phyloP scores from a whole-genome alignment of 2,888 invertebrate genomes.

The Phengaris arion region DNA sequence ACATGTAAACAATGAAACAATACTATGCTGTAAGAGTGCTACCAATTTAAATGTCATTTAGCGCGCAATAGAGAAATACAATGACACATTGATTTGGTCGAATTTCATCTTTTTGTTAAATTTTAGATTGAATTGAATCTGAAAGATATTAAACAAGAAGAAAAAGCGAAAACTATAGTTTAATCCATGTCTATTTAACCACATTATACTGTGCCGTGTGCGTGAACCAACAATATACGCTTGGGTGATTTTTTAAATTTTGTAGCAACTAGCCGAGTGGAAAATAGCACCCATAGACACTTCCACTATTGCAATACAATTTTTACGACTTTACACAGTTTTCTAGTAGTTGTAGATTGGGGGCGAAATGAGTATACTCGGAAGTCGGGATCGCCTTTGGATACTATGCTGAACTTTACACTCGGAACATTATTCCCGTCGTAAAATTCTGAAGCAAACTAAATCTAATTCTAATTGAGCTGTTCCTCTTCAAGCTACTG shows the following conservation, averaged over 20 bases:
- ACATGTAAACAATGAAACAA: no score
- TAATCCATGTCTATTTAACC: background rate
- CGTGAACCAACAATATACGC: background rate
- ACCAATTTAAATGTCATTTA: no score
- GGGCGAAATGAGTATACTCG: no score
- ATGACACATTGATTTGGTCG: no score
- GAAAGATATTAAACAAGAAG: background rate
- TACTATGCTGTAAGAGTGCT: no score
- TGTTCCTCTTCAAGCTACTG: background rate
- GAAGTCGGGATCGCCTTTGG: no score
- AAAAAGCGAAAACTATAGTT: background rate
- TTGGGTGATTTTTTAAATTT: background rate
- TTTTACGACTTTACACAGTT: conserved; percentile 6
- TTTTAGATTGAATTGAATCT: no score
- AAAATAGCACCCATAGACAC: conserved; percentile 9
- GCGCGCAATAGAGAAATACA: no score
- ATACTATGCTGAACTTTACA: background rate
- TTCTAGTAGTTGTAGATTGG: background rate
- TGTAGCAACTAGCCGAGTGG: background rate
- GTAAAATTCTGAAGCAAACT: background rate
- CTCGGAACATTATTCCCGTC: background rate
- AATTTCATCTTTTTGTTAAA: no score
- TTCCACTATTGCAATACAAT: background rate
- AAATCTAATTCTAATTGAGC: background rate
- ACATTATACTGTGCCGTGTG: background rate